Conservation (phyloP, 2,113 vertebrate species). For the Todiramphus chloris region DNA sequence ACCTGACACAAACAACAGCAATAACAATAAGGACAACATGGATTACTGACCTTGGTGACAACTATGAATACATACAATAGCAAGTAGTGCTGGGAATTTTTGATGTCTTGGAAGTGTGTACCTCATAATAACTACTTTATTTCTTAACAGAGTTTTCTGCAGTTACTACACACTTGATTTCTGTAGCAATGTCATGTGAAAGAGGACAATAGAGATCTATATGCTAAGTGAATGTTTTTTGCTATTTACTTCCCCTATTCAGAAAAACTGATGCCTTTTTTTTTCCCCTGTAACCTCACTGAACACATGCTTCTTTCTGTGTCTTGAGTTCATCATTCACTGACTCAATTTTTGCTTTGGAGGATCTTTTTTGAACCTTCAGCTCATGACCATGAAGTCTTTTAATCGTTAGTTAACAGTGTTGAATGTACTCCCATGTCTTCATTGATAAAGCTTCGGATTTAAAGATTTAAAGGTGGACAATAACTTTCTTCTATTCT, state of each 20-base stretch:
- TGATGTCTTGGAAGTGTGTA: background rate
- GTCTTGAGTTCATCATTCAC: background rate
- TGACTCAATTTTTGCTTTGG: background rate
- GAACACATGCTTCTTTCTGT: rapidly evolving
- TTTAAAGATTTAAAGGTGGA: background rate
- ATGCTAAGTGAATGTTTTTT: background rate
- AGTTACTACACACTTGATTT: background rate
- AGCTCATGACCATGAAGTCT: background rate
- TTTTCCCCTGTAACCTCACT: background rate
- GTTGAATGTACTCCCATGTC: background rate
- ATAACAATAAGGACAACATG: background rate
- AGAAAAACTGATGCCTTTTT: background rate
- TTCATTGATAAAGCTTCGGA: background rate
- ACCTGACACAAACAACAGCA: background rate
- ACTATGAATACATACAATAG: background rate
- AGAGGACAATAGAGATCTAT: background rate
- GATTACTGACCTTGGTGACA: background rate
- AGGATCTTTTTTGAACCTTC: background rate
- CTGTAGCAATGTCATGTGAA: background rate
- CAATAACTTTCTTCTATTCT: background rate
- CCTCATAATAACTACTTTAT: background rate
- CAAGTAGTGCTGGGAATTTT: background rate
- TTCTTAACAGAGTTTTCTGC: background rate
- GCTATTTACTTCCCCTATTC: background rate
- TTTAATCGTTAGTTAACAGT: background rate